Evolutionary conservation across 2,113 vertebrate species (phyloP), one percentile per base, ranked within the genome.

Genomic region (Polypterus senegalus): DNA sequence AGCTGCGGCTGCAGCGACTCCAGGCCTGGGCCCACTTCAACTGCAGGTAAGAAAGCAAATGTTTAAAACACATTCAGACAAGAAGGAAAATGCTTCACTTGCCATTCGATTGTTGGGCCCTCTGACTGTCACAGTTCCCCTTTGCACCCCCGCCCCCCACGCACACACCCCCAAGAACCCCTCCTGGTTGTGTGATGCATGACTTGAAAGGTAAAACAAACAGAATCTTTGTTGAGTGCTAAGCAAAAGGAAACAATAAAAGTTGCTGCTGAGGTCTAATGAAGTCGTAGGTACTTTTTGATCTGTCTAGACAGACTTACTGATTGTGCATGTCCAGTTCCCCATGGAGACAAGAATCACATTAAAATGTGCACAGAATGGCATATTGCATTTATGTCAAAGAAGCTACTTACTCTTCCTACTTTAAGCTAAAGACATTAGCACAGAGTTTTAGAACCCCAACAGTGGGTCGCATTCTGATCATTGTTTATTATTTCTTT

Each of bases 11-110:
- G 92, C 94, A 1, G 92, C 93, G 68, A 86, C 93, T 45, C 95
- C 93, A 1, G 92, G 93, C 70, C 85, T 97, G 62, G 93, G 93
- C 55, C 92, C 89, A 2, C 90, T 98, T 60, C 95, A 98, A 79
- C 92, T 98, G 78, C 96, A 98, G 93, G 96, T 98, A 87, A 87
- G 86, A 76, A 68, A 1, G 4, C 60, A 65, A 61, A 79, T 76
- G 77, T 45, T 57, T 27, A 3, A 9, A 27, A 27, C 27, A 27
- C 27, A 27, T 27, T 27, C 27, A 27, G 27, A 27, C 27, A 27
- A 27, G 27, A 27, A 27, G 27, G 27, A 27, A 27, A 27, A 2
- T 27, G 27, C 27, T 27, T 27, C 27, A 27, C 27, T 27, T 27
- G 27, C 27, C 27, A 27, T 2, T 27, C 27, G 27, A 27, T 27